Base-by-base conservation (phyloP, 2,888 invertebrate species). In the Erebia aethiops region DNA sequence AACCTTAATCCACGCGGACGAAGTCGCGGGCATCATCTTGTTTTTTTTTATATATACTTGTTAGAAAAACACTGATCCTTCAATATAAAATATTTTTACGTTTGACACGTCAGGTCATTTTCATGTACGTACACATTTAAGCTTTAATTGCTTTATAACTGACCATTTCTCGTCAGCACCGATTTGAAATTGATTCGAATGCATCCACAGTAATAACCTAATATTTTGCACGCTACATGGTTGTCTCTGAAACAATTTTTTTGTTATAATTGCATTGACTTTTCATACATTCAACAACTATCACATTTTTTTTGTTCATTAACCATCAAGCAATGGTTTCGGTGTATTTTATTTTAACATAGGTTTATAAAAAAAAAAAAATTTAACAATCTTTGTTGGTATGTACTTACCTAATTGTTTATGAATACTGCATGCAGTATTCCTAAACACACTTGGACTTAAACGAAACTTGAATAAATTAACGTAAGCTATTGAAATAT, bases 141-240 rank as follows among this genome's bases (percentile, higher is more conserved):
- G 84, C 81, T 80, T 79, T 84, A 86, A 86, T 86, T 86, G 85
- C 80, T 80, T 80, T 84, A 82, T 83, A 83, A 86, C 84, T 82
- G 83, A 83, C 86, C 82, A 87, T 87, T 85, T 83, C 84, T 85
- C 86, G 84, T 87, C 84, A 86, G 85, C 85, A 84, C 82, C 84
- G 84, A 86, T 84, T 85, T 83, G 86, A 83, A 86, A 86, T 84
- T 87, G 89, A 89, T 88, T 90, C 87, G 82, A 85, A 86, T 58
- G 68, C 64, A 52, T 16, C 16, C 65, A 54, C 70, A 56, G 65
- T 67, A 70, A 72, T 66, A 66, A 69, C 65, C 58, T 60, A 51
- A 60, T 65, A 67, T 68, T 72, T 67, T 26, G 61, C 21, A 52
- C 61, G 66, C 70, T 58, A 41, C 58, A 73, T 70, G 72, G 72